phyloP scores from a whole-genome alignment of 2,888 invertebrate species.

The Troides oblongomaculatus region DNA sequence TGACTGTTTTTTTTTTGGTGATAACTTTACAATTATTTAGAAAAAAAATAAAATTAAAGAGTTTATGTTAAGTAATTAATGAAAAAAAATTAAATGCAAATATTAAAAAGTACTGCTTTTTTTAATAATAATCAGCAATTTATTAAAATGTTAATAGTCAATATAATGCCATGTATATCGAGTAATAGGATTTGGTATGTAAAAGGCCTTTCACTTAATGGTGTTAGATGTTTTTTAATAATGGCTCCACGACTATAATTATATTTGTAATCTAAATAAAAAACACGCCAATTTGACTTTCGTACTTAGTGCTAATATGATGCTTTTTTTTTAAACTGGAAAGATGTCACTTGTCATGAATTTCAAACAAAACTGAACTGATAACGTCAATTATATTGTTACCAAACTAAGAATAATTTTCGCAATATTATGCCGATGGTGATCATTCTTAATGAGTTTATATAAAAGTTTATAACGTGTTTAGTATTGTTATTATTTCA shows the following conservation, averaged over 20 bases:
- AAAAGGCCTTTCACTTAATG: not conserved
- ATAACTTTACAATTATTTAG: not conserved
- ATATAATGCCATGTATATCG: not conserved
- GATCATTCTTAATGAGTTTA: conserved; percentile 27
- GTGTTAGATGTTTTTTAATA: not conserved
- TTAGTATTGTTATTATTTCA: conserved; percentile 28
- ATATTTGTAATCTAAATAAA: not conserved
- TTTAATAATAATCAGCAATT: not conserved
- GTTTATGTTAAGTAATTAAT: too few relatives aligned
- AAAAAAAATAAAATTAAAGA: too few relatives aligned
- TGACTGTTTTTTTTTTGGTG: not conserved
- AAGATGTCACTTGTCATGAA: not conserved
- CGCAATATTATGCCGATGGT: conserved; percentile 16
- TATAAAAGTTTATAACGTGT: conserved; percentile 27
- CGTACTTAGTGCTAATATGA: not conserved
- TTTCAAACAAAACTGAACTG: not conserved
- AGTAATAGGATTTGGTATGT: not conserved
- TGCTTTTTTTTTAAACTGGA: not conserved
- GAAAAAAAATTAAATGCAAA: too few relatives aligned
- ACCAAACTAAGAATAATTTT: conserved; percentile 21
- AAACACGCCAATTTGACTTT: not conserved
- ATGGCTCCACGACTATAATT: not conserved
- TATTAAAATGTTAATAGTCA: not conserved
- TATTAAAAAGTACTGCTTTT: too few relatives aligned
- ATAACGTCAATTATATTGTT: conserved; percentile 5